A percentile compares a stretch with the other conserved stretches of the same genome.
Conservation (phyloP, 2,888 invertebrate genomes). For the Agrochola litura region DNA sequence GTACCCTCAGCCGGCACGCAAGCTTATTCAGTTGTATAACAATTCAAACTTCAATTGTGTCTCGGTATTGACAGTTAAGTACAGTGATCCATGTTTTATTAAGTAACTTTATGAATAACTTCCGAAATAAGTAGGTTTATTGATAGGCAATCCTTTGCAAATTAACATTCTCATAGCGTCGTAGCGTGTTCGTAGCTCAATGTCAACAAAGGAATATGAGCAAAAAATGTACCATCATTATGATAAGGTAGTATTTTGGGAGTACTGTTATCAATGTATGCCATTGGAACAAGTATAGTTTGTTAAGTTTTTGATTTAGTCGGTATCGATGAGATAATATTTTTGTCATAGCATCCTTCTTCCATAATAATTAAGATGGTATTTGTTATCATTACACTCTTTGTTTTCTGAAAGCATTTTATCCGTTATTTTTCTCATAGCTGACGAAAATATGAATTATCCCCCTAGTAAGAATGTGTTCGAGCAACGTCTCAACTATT, state of each 20-base stretch:
- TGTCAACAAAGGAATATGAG: neutral
- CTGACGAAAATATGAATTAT: neutral
- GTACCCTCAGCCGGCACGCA: no score
- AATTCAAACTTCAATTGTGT: no score
- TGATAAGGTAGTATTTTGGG: neutral
- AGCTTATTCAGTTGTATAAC: no score
- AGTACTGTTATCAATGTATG: neutral
- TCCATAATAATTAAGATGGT: neutral
- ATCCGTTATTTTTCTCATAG: neutral
- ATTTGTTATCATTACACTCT: neutral
- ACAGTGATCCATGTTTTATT: neutral
- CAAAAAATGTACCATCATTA: neutral
- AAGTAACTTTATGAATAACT: constrained; percentile 13
- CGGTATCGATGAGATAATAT: neutral
- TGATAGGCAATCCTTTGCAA: neutral
- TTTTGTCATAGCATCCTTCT: no score
- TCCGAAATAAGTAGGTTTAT: constrained; percentile 7
- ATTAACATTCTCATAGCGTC: constrained; percentile 18
- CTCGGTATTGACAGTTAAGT: no score
- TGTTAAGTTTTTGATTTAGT: neutral
- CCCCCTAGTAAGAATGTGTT: neutral
- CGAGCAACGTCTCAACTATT: neutral
- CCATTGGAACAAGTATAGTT: neutral
- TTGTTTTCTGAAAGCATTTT: neutral
- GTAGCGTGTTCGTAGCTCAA: neutral